These are phyloP conservation scores for Phalera bucephala DNA, from an alignment of 2,888 invertebrate genomes.

Conservation along the genomic window DNA sequence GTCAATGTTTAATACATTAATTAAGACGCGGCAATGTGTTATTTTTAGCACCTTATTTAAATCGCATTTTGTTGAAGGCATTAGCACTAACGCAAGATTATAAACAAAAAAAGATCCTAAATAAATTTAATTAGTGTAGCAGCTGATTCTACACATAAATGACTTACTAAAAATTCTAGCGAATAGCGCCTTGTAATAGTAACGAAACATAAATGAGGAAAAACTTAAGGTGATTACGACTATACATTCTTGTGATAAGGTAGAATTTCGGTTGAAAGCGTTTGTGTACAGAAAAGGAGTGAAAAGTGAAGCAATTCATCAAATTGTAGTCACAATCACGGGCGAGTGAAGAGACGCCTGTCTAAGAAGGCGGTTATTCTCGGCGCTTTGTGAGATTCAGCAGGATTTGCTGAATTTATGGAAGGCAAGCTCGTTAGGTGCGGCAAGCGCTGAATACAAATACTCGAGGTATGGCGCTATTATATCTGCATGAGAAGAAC, in stretches of 20 bases:
- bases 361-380: constrained; percentile 42
- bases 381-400: constrained; percentile 46
- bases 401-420: constrained; percentile 56
- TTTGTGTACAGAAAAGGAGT: constrained; percentile 34
- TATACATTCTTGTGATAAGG: constrained; percentile 4
- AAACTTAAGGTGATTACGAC: not conserved
- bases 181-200: constrained; percentile 25
- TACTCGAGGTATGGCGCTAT: constrained; percentile 26
- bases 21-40: too few relatives aligned
- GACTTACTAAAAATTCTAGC: constrained; percentile 41
- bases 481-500: constrained; percentile 15
- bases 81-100: too few relatives aligned
- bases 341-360: constrained; percentile 55
- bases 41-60: too few relatives aligned
- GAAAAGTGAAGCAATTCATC: constrained; percentile 64
- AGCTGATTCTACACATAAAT: constrained; percentile 33
- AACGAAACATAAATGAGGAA: constrained; percentile 12
- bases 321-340: constrained; percentile 68
- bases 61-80: too few relatives aligned
- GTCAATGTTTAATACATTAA: too few relatives aligned
- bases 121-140: constrained; percentile 52
- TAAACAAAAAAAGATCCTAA: too few relatives aligned
- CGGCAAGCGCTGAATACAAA: constrained; percentile 44
- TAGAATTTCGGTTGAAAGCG: constrained; percentile 7
- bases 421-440: constrained; percentile 51